Base-by-base conservation (phyloP, 2,797 vertebrate species). In the Hephaestus fuliginosus region DNA sequence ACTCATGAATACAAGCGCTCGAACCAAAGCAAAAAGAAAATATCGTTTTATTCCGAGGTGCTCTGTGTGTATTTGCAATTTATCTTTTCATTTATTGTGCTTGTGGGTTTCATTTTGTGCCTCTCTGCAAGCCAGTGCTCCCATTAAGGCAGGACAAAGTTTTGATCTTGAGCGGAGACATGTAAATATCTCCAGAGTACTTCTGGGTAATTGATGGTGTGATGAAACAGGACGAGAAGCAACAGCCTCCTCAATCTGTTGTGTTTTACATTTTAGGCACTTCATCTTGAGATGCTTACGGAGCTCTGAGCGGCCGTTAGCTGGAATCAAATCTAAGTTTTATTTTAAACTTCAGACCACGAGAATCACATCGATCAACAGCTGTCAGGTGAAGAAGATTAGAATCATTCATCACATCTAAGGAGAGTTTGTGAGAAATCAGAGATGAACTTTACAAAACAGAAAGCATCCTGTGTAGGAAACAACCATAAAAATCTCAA, bases 151-250 rank as follows among this genome's bases (percentile, higher is more conserved):
- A 22, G 73, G 62, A 80, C 41, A 43, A 41, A 65, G 78, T 70
- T 80, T 66, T 81, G 65, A 74, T 81, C 25, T 64, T 6, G 51
- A 72, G 72, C 25, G 11, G 49, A 52, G 33, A 58, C n/a, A n/a
- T 83, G 56, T 80, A 80, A 84, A 76, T 80, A 80, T 57, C 55
- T 52, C 20, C 41, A 70, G 49, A 74, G 46, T 13, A 9, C 66
- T 66, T 5, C 49, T 44, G 49, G 28, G 36, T 64, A 69, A 80
- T 64, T 62, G 81, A 71, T 79, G 76, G 66, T 66, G 33, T 61
- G 41, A 39, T 39, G 60, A 64, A 66, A 66, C 61, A 10, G 41
- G 62, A 58, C 22, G 2, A 5, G 62, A 44, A 18, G 76, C 60
- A 43, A 15, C 17, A 0, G 28, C n/a, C 58, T 64, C 53, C 22